Conservation (phyloP, 1,140 invertebrate genomes). For the Drosophila nigrodunni region DNA sequence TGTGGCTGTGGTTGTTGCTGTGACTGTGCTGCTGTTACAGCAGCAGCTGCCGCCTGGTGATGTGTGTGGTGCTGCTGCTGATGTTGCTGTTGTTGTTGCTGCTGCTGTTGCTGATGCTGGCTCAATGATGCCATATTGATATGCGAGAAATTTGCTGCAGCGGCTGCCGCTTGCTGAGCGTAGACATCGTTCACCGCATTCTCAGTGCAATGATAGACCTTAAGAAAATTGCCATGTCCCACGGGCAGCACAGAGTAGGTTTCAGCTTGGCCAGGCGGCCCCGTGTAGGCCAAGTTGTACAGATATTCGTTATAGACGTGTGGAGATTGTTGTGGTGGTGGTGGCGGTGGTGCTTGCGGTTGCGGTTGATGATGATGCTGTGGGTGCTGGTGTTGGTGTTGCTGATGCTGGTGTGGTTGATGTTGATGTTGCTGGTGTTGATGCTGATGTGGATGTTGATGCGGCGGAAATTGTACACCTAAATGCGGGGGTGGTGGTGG, state of each 20-base stretch:
- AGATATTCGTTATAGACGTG: constrained; percentile 74
- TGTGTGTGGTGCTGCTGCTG: constrained; percentile 18
- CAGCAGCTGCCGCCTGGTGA: background rate
- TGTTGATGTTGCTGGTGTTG: constrained; percentile 1
- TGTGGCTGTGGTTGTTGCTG: constrained; percentile 31
- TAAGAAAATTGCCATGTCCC: constrained; percentile 79
- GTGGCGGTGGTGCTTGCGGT: constrained; percentile 40
- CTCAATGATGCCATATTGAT: constrained; percentile 69
- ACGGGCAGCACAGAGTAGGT: constrained; percentile 80
- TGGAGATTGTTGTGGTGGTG: constrained; percentile 37
- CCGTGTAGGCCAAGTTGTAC: constrained; percentile 64
- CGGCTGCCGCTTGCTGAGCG: constrained; percentile 41
- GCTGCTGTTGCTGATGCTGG: constrained; percentile 48
- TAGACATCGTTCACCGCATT: constrained; percentile 58
- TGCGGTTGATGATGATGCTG: constrained; percentile 52
- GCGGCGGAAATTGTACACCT: constrained; percentile 55
- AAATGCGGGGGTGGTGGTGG: constrained; percentile 48
- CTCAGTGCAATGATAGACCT: constrained; percentile 78
- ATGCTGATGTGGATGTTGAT: constrained; percentile 27
- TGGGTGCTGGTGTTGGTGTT: constrained; percentile 39
- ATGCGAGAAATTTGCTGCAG: constrained; percentile 61
- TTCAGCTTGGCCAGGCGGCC: constrained; percentile 63
- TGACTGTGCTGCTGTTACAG: background rate
- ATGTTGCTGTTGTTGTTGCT: constrained; percentile 9
- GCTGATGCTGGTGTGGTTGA: constrained; percentile 44